Conservation (phyloP, 1,140 invertebrate genomes). For the Zaprionus gabonicus region DNA sequence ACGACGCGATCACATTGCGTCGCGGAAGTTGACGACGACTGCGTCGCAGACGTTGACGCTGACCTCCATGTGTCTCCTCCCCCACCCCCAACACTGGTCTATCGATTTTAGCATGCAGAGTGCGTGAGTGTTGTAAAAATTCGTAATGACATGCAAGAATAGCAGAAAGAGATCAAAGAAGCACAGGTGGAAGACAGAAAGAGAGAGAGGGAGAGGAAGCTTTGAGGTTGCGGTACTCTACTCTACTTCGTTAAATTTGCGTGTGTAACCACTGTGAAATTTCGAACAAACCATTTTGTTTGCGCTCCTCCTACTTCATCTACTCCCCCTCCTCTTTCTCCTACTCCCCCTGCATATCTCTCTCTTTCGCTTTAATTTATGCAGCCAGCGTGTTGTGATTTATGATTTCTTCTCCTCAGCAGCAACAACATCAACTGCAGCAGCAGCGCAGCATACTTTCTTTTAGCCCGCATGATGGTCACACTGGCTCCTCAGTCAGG, state of each 20-base stretch:
- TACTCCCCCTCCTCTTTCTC: background rate
- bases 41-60: constrained; percentile 13
- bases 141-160: constrained; percentile 51
- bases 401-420: constrained; percentile 34
- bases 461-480: constrained; percentile 29
- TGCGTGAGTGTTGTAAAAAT: constrained; percentile 64
- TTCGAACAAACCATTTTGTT: constrained; percentile 61
- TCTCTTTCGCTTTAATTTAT: constrained; percentile 33
- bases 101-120: constrained; percentile 57
- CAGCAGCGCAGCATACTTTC: constrained; percentile 35
- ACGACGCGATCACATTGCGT: constrained; percentile 27
- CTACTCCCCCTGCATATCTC: background rate
- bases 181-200: background rate
- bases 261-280: constrained; percentile 73
- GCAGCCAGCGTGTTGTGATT: constrained; percentile 36
- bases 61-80: constrained; percentile 26
- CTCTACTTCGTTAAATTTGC: constrained; percentile 11
- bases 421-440: constrained; percentile 5
- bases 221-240: constrained; percentile 2
- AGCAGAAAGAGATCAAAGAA: background rate
- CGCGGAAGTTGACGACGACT: constrained; percentile 9
- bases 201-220: background rate
- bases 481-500: constrained; percentile 13
- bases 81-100: constrained; percentile 11
- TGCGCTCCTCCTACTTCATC: background rate